Evolutionary conservation across 2,888 invertebrate species (phyloP), one percentile per base, ranked within the genome.

Genomic region (Melieria picta): DNA sequence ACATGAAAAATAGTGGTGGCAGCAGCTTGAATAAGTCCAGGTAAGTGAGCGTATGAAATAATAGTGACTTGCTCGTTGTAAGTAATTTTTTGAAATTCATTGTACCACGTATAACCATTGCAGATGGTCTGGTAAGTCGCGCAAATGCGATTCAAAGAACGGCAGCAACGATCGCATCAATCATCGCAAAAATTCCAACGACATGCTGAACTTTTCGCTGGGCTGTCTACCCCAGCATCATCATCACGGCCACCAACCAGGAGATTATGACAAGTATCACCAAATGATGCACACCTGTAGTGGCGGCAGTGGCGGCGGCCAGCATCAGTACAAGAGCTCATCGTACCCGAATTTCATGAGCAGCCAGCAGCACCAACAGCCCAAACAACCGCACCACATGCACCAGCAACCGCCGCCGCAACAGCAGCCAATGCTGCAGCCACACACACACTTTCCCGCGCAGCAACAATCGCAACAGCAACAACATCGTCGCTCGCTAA

Each of bases 101-200:
- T 30, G 2, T 30, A 1, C 30, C 30, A 30, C 3, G 2, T 70
- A 74, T 69, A 67, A 75, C 64, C 64, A 60, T 77, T 76, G 7
- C 72, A 86, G 86, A 71, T 87, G 86, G 86, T 84, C 82, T 77
- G 80, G 82, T 56, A 86, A 86, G 75, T 73, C 77, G 16, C 84
- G 86, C 46, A 86, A 87, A 78, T 80, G 81, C 74, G 86, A 86
- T 73, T 73, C 82, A 9, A 84, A 85, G 67, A 86, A 82, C 69
- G 85, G 81, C 61, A 86, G 85, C 75, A 85, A 76, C 72, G 86
- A 86, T 76, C 82, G 84, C 75, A 84, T 85, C 58, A 85, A 85
- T 77, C 82, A 86, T 77, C 83, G 86, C 30, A 86, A 86, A 72
- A 86, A 86, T 74, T 86, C 86, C 30, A 84, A 81, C 73, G 86